Base-by-base conservation (phyloP, 53 echinoderm and acorn worm genomes). In the Antedon mediterranea region DNA sequence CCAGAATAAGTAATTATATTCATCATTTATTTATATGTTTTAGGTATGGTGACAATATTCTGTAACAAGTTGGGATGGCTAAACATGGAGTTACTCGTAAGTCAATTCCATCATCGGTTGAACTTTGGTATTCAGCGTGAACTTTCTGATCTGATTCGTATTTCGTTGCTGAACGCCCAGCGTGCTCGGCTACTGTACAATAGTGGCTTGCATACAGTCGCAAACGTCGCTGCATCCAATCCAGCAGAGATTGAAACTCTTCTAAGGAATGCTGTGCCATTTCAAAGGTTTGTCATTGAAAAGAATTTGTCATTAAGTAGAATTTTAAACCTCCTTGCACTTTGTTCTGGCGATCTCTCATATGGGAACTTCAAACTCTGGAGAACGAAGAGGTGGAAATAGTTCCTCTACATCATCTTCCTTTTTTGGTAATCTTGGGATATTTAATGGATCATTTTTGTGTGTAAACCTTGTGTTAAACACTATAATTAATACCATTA, bases 41-140 rank as follows among this genome's bases (percentile, higher is more conserved):
- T 74, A 98, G 98, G 98, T n/a, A 98, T 98, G 98, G 98, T 98
- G 79, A 98, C 98, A 0, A 82, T 89, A 0, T 98, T 98, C 85
- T 98, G 92, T 75, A 90, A 78, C 77, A 86, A 89, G 37, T 85
- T 98, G 0, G 98, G 98, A 79, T 98, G 98, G 98, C 84, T 81
- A 84, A 98, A 98, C 85, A 77, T 98, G 77, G 98, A 98, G 81
- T 82, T 98, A 30, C 90, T 98, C 71, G 74, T 98, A 30, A 83
- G 90, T 32, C 98, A 98, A 78, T 98, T 86, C 78, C 92, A 98
- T 85, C 90, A 81, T 76, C 83, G 98, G 20, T 88, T 98, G 73
- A 92, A 90, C 88, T 98, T 98, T 90, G 98, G 98, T 23, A 81
- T 98, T 71, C 98, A 98, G 82, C 82, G 98, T 31, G 98, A 98